Conservation (phyloP, 2,113 vertebrate genomes). For the Ifrita kowaldi region DNA sequence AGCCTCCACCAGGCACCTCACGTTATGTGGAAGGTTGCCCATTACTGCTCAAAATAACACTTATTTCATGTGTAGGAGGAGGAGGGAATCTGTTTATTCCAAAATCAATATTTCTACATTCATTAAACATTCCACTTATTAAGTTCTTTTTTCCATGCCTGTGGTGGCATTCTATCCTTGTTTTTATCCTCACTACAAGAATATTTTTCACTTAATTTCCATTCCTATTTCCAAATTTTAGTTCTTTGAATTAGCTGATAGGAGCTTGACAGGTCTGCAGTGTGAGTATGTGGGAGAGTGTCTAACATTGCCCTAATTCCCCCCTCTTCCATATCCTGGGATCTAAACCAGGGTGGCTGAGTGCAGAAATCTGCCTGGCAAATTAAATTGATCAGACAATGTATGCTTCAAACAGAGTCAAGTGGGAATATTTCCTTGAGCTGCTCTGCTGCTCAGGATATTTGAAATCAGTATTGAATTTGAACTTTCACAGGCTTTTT, state of each 20-base stretch:
- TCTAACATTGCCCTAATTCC: not conserved
- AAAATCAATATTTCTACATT: constrained; percentile 62
- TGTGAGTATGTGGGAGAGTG: not conserved
- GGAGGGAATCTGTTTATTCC: constrained; percentile 56
- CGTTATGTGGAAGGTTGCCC: constrained; percentile 21
- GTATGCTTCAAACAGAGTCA: constrained; percentile 33
- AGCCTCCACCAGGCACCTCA: constrained; percentile 42
- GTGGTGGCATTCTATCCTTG: constrained; percentile 15
- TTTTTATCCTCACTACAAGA: constrained; percentile 19
- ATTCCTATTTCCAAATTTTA: constrained; percentile 26
- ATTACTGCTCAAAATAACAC: constrained; percentile 44
- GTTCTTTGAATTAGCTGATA: not conserved
- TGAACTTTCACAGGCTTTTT: constrained; percentile 37
- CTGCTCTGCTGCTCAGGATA: constrained; percentile 20
- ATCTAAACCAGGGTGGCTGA: not conserved
- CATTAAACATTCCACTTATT: constrained; percentile 50
- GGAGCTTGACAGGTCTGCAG: not conserved
- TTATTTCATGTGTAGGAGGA: constrained; percentile 48
- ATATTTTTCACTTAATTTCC: constrained; percentile 13
- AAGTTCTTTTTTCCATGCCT: not conserved
- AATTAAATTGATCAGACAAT: constrained; percentile 56
- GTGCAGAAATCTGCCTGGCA: constrained; percentile 27
- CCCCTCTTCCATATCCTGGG: not conserved
- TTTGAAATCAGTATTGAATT: constrained; percentile 56
- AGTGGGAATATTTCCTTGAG: constrained; percentile 54